phyloP scores from a whole-genome alignment of 2,888 invertebrate species.

The Drosophila yooni region DNA sequence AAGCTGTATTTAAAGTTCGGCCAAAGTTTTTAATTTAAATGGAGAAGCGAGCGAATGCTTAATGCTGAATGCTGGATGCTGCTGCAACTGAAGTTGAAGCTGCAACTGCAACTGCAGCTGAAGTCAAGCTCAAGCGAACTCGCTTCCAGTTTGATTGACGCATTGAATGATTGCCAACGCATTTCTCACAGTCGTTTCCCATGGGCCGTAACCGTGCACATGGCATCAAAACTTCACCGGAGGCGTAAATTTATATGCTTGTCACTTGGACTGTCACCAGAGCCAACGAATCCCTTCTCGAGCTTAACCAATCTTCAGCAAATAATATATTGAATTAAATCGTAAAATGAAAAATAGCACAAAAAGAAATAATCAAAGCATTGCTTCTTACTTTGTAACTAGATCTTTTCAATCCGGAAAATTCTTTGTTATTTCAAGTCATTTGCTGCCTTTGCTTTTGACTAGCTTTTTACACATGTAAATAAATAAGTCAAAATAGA shows the following conservation, averaged over 20 bases:
- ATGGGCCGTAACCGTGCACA: constrained; percentile 23
- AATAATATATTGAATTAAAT: neutral
- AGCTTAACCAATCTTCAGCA: constrained; percentile 1
- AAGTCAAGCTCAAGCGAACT: constrained; percentile 40
- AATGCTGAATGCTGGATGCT: constrained; percentile 19
- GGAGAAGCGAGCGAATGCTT: constrained; percentile 60
- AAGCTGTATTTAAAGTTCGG: constrained; percentile 64
- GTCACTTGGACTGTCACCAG: constrained; percentile 36
- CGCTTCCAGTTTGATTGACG: constrained; percentile 68
- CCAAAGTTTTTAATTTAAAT: constrained; percentile 80
- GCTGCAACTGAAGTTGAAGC: constrained; percentile 44
- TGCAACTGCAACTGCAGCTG: constrained; percentile 22
- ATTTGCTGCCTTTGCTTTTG: neutral
- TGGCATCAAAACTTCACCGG: constrained; percentile 25
- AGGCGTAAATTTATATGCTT: constrained; percentile 45
- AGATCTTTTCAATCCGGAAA: neutral
- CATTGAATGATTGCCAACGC: constrained; percentile 66
- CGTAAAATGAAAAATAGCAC: neutral
- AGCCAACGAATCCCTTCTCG: constrained; percentile 22
- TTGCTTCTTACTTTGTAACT: neutral
- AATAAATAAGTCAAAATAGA: neutral
- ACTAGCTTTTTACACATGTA: neutral
- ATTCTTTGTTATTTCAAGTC: neutral
- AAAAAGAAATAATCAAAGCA: neutral
- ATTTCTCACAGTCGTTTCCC: constrained; percentile 17